Evolutionary conservation across 2,888 invertebrate species (phyloP).

Genomic region (Chorisops tibialis): DNA sequence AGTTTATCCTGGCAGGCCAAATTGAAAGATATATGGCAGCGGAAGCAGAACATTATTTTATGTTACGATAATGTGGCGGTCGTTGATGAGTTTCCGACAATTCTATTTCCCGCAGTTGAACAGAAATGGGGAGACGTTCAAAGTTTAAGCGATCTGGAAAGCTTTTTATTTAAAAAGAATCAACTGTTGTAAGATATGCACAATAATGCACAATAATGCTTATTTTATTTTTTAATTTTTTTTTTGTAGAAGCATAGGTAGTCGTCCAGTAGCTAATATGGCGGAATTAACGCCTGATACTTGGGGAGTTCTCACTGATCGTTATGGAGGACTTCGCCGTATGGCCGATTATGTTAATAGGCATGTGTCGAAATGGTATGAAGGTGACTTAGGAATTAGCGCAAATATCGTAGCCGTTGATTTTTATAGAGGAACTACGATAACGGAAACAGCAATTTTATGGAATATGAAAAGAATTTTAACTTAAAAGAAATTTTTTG

Average conservation of each 20-base stretch:
- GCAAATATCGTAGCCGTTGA: slow-evolving; percentile 64
- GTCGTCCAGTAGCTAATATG: slow-evolving; percentile 60
- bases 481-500: slow-evolving; percentile 4
- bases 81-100: slow-evolving; percentile 44
- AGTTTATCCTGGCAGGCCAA: slow-evolving; percentile 53
- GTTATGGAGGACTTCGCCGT: slow-evolving; percentile 58
- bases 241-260: slow-evolving; percentile 40
- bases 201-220: slow-evolving; percentile 31
- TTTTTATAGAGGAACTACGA: slow-evolving; percentile 59
- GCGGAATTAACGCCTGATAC: slow-evolving; percentile 65
- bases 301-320: slow-evolving; percentile 58
- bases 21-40: slow-evolving; percentile 54
- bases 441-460: slow-evolving; percentile 54
- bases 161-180: slow-evolving; percentile 52
- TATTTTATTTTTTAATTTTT: neutral
- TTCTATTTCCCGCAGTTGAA: slow-evolving; percentile 58
- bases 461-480: slow-evolving; percentile 44
- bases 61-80: slow-evolving; percentile 54
- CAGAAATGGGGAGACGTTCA: slow-evolving; percentile 69
- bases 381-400: slow-evolving; percentile 54
- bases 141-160: slow-evolving; percentile 54
- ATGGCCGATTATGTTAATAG: slow-evolving; percentile 63
- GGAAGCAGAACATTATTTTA: slow-evolving; percentile 55
- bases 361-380: slow-evolving; percentile 59
- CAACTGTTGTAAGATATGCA: slow-evolving; percentile 43